These are phyloP conservation scores for Aphaenogaster ashmeadi DNA, from an alignment of 1,140 invertebrate genomes.

Conservation along the genomic window DNA sequence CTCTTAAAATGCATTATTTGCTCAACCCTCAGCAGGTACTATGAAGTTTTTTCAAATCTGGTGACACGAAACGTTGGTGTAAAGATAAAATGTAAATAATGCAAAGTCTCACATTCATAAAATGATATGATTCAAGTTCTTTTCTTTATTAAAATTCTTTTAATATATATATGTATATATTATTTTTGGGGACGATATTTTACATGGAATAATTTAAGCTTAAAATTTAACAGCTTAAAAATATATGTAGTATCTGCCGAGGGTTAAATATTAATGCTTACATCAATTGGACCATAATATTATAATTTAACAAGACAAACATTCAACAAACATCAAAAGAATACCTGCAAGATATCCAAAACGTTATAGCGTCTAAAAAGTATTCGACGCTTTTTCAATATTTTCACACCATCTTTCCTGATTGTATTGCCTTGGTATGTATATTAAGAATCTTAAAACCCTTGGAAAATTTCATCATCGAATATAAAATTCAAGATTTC, in stretches of 20 bases:
- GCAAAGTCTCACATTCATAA: not conserved
- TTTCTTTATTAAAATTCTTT: not conserved
- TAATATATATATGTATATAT: not conserved
- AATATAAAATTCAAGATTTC: slow-evolving; percentile 12
- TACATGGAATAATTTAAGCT: not conserved
- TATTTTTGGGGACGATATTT: not conserved
- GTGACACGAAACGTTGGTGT: not conserved
- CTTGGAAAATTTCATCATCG: not conserved
- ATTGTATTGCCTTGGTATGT: not conserved
- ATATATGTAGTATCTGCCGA: slow-evolving; percentile 2
- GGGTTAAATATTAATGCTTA: slow-evolving; percentile 4
- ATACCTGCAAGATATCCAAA: not conserved
- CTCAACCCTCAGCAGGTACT: slow-evolving; percentile 28
- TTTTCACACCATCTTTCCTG: slow-evolving; percentile 6
- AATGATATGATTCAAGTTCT: slow-evolving; percentile 22
- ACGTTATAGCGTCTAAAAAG: not conserved
- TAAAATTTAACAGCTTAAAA: not conserved
- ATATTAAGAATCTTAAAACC: slow-evolving; percentile 1
- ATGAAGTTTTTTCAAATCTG: not conserved
- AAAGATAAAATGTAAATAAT: not conserved
- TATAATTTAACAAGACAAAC: slow-evolving; percentile 42
- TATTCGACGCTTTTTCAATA: not conserved
- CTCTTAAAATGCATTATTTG: slow-evolving; percentile 18
- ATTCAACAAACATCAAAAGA: slow-evolving; percentile 15
- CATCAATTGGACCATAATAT: slow-evolving; percentile 23